Conservation (phyloP, 1,140 invertebrate species). For the Daktulosphaira vitifoliae region DNA sequence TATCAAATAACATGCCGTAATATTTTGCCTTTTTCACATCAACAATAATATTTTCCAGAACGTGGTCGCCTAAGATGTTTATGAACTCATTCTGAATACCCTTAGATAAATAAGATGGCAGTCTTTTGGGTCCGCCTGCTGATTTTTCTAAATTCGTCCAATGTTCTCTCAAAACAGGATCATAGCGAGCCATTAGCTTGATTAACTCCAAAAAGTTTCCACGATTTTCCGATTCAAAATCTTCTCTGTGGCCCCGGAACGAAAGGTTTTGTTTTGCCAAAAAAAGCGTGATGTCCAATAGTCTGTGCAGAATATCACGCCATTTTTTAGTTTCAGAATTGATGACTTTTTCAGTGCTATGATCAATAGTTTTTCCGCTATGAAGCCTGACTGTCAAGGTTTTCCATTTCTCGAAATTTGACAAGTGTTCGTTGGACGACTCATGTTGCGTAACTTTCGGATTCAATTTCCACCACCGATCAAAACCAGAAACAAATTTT, state of each 20-base stretch:
- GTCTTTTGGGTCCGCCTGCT: not conserved
- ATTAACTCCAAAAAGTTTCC: constrained; percentile 6
- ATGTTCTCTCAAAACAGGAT: constrained; percentile 1
- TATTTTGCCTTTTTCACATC: too few species aligned
- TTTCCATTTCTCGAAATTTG: constrained; percentile 6
- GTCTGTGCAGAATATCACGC: not conserved
- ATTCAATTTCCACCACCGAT: not conserved
- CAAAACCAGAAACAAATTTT: constrained; percentile 1
- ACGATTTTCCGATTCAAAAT: not conserved
- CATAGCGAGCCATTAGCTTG: not conserved
- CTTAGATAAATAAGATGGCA: not conserved
- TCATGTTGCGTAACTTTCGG: not conserved
- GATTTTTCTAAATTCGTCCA: not conserved
- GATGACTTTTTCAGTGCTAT: not conserved
- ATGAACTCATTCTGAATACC: constrained; percentile 1
- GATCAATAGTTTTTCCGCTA: not conserved
- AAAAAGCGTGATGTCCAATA: not conserved
- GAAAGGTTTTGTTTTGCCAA: not conserved
- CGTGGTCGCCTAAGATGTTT: too few species aligned
- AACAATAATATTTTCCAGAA: too few species aligned
- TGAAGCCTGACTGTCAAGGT: not conserved
- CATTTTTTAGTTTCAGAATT: not conserved
- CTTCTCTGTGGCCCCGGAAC: not conserved
- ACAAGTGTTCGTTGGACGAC: not conserved
- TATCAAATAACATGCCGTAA: too few species aligned